Conservation (phyloP, 1,140 invertebrate species). For the Drosophila kanapiae region DNA sequence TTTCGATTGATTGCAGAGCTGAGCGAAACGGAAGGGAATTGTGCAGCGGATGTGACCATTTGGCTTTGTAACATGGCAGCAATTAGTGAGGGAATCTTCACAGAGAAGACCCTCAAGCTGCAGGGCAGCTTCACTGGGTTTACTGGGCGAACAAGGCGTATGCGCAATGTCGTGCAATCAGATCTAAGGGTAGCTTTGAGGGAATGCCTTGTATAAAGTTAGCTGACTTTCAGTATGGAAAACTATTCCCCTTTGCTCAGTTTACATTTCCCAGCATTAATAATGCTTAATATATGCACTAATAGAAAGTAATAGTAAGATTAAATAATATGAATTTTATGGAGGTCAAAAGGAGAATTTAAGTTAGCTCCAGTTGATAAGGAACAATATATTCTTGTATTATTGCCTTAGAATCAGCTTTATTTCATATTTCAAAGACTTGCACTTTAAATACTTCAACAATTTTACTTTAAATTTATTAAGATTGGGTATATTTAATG, state of each 20-base stretch:
- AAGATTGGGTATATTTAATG: no score
- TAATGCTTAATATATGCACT: no score
- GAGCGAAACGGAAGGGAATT: constrained; percentile 27
- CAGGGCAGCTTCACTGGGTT: not conserved
- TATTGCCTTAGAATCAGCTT: no score
- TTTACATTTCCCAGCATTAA: no score
- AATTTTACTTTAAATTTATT: not conserved
- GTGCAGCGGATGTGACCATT: constrained; percentile 69
- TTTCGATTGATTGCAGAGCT: constrained; percentile 43
- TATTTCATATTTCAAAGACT: no score
- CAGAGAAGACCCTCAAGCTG: constrained; percentile 19
- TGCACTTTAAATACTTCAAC: no score
- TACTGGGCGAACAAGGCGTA: constrained; percentile 40
- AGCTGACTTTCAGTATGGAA: not conserved
- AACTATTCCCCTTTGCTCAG: not conserved
- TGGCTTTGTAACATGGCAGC: constrained; percentile 52
- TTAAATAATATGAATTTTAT: no score
- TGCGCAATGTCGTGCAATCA: constrained; percentile 44
- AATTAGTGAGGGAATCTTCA: constrained; percentile 61
- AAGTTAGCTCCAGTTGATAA: no score
- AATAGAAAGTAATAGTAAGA: no score
- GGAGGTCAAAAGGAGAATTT: no score
- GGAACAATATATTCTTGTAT: no score
- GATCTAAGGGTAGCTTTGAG: not conserved
- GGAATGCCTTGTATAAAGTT: not conserved